Conservation (phyloP, 2,888 invertebrate species). For the Chloroclystis v-ata region DNA sequence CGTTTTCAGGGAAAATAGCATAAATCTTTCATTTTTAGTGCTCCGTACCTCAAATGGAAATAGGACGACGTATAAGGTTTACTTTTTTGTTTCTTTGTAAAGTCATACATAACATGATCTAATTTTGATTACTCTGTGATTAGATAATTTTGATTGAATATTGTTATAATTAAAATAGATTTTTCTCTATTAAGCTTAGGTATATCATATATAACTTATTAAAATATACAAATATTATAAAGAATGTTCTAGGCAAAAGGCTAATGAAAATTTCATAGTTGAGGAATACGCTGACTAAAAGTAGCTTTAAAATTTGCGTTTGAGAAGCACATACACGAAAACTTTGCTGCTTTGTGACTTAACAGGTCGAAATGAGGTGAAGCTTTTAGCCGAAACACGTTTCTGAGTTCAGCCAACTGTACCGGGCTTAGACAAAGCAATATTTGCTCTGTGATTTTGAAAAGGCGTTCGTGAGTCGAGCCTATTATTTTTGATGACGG, state of each 20-base stretch:
- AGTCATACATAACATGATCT: too few species aligned
- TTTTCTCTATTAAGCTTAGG: too few species aligned
- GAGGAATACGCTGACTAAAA: conserved; percentile 19
- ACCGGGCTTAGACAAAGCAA: conserved; percentile 43
- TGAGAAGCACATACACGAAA: conserved; percentile 33
- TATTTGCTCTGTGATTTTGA: conserved; percentile 44
- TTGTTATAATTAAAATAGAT: too few species aligned
- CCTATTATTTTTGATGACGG: conserved; percentile 8
- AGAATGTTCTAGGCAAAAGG: too few species aligned
- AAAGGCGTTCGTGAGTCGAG: conserved; percentile 19
- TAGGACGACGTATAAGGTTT: too few species aligned
- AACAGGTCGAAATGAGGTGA: conserved; percentile 58
- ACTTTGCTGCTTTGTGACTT: conserved; percentile 52
- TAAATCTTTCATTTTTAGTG: conserved; percentile 19
- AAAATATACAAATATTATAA: too few species aligned
- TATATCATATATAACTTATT: too few species aligned
- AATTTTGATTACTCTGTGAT: too few species aligned
- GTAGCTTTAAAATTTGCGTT: conserved; percentile 17
- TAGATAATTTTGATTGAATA: too few species aligned
- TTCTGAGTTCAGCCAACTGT: conserved; percentile 45
- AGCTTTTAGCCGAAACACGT: conserved; percentile 65
- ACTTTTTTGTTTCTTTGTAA: too few species aligned
- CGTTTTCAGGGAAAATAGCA: conserved; percentile 18
- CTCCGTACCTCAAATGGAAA: background rate
- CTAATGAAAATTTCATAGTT: too few species aligned